Percentiles rank a stretch among this genome's conserved stretches.
Evolutionary conservation across 30 jellyfish, hydroid and myxozoan genomes (phyloP).

Genomic region (Rhopilema esculentum): DNA sequence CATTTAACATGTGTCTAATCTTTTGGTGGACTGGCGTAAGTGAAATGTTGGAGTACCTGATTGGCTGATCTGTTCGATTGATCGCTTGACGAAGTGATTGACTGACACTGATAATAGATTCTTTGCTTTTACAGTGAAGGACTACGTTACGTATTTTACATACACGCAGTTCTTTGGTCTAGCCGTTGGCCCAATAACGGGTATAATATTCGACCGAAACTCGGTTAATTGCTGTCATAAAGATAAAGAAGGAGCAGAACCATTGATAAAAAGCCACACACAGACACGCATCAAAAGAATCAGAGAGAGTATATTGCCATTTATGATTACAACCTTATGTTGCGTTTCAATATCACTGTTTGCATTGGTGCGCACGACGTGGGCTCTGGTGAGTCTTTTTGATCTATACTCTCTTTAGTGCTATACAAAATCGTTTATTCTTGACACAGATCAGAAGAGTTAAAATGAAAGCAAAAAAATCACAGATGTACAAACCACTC

Average conservation of each 20-base stretch:
- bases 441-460: too few species aligned
- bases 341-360: conserved; percentile 51
- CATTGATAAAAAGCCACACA: background rate
- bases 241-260: background rate
- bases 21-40: background rate
- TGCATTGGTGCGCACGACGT: conserved; percentile 24
- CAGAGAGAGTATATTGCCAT: conserved; percentile 65
- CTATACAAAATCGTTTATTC: too few species aligned
- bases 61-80: background rate
- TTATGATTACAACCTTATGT: conserved; percentile 54
- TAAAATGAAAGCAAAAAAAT: too few species aligned
- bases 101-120: background rate
- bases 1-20: background rate
- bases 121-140: conserved; percentile 48
- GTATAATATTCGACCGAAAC: conserved; percentile 69
- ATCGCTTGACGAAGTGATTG: background rate
- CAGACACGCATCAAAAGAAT: background rate
- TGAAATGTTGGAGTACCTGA: background rate
- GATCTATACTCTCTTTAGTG: background rate
- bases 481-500: too few species aligned
- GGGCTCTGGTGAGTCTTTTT: conserved; percentile 63
- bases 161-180: conserved; percentile 86
- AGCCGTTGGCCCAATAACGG: conserved; percentile 81
- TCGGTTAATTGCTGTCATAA: background rate
- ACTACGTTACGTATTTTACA: conserved; percentile 68